Percentiles rank a stretch among this genome's conserved stretches.
Conservation (phyloP, 2,113 vertebrate genomes). For the Trogon melanurus region DNA sequence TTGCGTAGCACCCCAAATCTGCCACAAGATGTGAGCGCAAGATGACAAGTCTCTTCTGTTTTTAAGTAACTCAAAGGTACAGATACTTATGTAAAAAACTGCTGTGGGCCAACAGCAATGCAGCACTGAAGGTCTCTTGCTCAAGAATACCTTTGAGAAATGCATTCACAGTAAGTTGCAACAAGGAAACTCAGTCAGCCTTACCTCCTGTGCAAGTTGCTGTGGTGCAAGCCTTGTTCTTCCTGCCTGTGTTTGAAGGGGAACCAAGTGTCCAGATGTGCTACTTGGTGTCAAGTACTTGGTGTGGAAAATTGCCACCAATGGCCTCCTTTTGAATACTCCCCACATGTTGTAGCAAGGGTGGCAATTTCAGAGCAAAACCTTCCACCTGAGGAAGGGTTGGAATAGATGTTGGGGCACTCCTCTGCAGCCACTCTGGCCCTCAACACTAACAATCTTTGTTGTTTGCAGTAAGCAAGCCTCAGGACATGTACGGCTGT, state of each 20-base stretch:
- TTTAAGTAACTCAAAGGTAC: not conserved
- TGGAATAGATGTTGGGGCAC: not conserved
- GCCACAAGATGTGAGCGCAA: accelerated
- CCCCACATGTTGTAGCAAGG: accelerated
- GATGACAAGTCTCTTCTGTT: not conserved
- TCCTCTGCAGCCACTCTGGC: too few relatives aligned
- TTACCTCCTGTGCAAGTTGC: not conserved
- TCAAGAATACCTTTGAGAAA: not conserved
- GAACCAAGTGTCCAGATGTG: accelerated
- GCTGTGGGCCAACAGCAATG: not conserved
- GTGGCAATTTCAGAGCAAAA: not conserved
- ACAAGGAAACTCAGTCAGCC: accelerated
- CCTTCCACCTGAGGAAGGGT: not conserved
- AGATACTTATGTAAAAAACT: not conserved
- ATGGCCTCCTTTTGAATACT: not conserved
- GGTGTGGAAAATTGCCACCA: too few relatives aligned
- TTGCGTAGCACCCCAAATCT: not conserved
- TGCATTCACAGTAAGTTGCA: not conserved
- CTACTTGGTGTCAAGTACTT: accelerated
- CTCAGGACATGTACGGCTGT: accelerated
- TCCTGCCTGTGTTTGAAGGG: not conserved
- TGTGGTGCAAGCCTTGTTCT: not conserved
- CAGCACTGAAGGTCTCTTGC: not conserved
- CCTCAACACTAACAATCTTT: too few relatives aligned
- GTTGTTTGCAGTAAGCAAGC: not conserved